Evolutionary conservation across 2,797 vertebrate genomes (phyloP), one percentile per base, ranked within the genome.

Genomic region (Chiropotes sagulatus): DNA sequence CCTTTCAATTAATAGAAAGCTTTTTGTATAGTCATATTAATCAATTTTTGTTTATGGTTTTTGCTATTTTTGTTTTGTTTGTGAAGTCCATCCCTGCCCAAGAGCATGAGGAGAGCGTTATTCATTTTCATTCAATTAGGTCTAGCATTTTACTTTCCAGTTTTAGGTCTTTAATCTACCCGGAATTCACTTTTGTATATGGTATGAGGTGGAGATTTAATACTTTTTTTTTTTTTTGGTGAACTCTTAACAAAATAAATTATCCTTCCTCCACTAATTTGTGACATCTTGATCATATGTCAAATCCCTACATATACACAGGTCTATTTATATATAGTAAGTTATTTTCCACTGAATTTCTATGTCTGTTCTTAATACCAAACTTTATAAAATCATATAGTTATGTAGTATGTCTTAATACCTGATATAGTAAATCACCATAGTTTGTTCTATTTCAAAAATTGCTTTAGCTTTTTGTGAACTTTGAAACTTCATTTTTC

Each of bases 381-480:
- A 93, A 93, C 14, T 64, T 93, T 33, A n/a, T 57, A 67, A 58
- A 94, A 61, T 91, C 61, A 30, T 75, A 20, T 36, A 92, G 54
- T 54, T 93, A 33, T 86, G 12, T 64, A 57, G 11, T 81, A 30
- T 50, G 11, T 75, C 54, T 30, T 85, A 75, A 78, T 46, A 48
- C 41, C 22, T 22, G 36, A 82, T 58, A 79, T 0, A 46, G 52
- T 41, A 93, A 97, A 58, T 86, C 33, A 93, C 7, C 61, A 41
- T 72, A 33, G 6, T 78, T 95, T 84, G 54, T 58, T 93, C 24
- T 96, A 91, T 89, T 88, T 13, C 28, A 95, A 73, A 92, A 79
- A 86, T 19, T 54, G 26, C 90, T 57, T 57, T 80, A 82, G 9
- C 24, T 96, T 48, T 88, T 75, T 93, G 39, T 83, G 26, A 36